Evolutionary conservation across 2,797 vertebrate species (phyloP), one percentile per base, ranked within the genome.

Genomic region (Petrocephalus sullivani): DNA sequence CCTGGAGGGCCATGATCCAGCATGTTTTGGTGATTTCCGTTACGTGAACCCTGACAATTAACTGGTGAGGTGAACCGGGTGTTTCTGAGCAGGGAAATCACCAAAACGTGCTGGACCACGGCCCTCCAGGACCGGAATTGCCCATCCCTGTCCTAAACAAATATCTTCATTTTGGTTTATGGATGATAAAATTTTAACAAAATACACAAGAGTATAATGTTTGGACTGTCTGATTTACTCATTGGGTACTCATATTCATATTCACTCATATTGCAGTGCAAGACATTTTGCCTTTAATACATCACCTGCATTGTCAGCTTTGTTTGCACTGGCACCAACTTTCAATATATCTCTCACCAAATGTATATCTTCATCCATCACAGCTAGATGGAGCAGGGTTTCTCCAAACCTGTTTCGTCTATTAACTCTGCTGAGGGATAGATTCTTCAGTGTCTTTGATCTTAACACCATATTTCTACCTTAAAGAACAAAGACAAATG

Each of bases 321-420:
- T 4, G 89, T 91, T 93, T 67, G 91, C 89, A 3, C 81, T 88
- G 21, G 83, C 87, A 41, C 90, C 91, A 28, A 75, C 4, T 89
- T 64, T 51, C 21, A 93, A 84, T 37, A 92, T 89, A 37, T 88
- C 49, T 88, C 60, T 86, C 37, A 92, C 89, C 41, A 87, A 56
- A 75, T 89, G 10, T 54, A 86, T 41, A 37, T 93, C 89, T 85
- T 85, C 89, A 4, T 89, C 84, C 87, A 90, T 89, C 6, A 82
- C 92, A 41, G 90, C 89, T 85, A 87, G 60, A 67, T 91, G 92
- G 21, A 93, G 51, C 37, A 57, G 87, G n/a, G 91, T 91, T 89
- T 93, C 92, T 71, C 91, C 92, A 58, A 87, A 92, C 8, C 10
- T 57, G 87, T 93, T 92, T 87, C 84, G 61, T 4, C 57, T 89